Evolutionary conservation across 2,888 invertebrate species (phyloP).

Genomic region (Gymnoscelis rufifasciata): DNA sequence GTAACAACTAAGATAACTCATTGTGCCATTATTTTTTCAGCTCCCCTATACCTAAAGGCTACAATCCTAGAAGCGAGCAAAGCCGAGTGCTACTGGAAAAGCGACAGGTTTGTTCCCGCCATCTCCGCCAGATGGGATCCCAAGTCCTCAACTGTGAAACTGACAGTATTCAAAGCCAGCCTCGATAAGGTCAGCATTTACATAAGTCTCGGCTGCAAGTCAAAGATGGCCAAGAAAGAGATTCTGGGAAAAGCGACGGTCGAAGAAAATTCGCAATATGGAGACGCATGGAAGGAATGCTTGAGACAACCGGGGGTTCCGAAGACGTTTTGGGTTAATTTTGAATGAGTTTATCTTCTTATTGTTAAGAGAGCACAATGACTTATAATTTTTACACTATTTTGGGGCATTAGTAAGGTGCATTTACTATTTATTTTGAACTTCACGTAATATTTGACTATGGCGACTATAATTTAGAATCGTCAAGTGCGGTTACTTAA

Average conservation of each 20-base stretch:
- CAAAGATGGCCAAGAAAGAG: conserved; percentile 83
- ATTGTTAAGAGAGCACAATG: conserved; percentile 14
- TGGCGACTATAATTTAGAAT: no score
- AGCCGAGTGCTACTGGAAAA: conserved; percentile 83
- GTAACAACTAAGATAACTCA: not conserved
- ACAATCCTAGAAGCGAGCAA: conserved; percentile 84
- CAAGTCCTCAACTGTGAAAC: conserved; percentile 80
- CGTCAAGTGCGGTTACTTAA: no score
- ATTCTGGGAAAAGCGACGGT: conserved; percentile 83
- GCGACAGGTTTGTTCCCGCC: conserved; percentile 85
- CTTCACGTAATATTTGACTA: no score
- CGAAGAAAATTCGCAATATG: conserved; percentile 78
- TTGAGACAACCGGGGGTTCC: conserved; percentile 74
- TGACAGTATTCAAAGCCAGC: conserved; percentile 81
- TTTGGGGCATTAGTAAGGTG: conserved; percentile 3
- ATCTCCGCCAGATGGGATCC: conserved; percentile 87
- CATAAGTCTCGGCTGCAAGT: conserved; percentile 82
- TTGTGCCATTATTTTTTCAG: conserved; percentile 51
- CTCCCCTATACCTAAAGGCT: conserved; percentile 87
- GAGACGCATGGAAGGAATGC: conserved; percentile 82
- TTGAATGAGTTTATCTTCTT: conserved; percentile 53
- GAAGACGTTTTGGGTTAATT: conserved; percentile 80
- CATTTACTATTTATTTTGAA: not conserved
- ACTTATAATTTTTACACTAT: conserved; percentile 8
- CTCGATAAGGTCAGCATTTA: conserved; percentile 82